A percentile compares a stretch with the other conserved stretches of the same genome.
Conservation (phyloP, 2,113 vertebrate genomes). For the Mobula hypostoma region DNA sequence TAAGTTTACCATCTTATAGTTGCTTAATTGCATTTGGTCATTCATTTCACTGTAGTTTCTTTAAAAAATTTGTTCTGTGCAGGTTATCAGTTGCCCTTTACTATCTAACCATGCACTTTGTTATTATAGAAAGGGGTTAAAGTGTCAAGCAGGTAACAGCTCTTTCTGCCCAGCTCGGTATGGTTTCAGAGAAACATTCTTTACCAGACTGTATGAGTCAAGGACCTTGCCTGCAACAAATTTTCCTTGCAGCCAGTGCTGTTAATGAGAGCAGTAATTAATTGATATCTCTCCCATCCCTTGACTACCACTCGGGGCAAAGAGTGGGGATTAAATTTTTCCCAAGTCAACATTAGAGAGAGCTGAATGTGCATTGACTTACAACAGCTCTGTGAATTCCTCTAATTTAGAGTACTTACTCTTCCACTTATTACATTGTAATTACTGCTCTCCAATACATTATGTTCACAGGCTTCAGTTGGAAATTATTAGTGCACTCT, state of each 20-base stretch:
- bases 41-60: background rate
- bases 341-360: slow-evolving; percentile 61
- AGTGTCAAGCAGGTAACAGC: background rate
- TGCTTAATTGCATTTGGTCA: slow-evolving; percentile 20
- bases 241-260: slow-evolving; percentile 63
- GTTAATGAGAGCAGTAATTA: slow-evolving; percentile 88
- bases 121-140: slow-evolving; percentile 6
- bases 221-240: slow-evolving; percentile 35
- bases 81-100: background rate
- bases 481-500: slow-evolving; percentile 60
- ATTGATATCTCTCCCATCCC: slow-evolving; percentile 80
- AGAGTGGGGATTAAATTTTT: slow-evolving; percentile 58
- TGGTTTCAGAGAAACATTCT: slow-evolving; percentile 24
- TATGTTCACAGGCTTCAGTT: slow-evolving; percentile 58
- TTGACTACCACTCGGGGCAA: slow-evolving; percentile 59
- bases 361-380: slow-evolving; percentile 60
- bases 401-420: slow-evolving; percentile 71
- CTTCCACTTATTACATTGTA: slow-evolving; percentile 67
- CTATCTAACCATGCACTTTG: background rate
- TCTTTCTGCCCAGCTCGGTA: slow-evolving; percentile 26
- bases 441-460: slow-evolving; percentile 61
- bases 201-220: slow-evolving; percentile 23
- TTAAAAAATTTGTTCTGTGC: background rate
- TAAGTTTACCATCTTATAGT: background rate
- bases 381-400: slow-evolving; percentile 60